Base-by-base conservation (phyloP, 1,140 invertebrate genomes). In the Drosophila kanapiae region DNA sequence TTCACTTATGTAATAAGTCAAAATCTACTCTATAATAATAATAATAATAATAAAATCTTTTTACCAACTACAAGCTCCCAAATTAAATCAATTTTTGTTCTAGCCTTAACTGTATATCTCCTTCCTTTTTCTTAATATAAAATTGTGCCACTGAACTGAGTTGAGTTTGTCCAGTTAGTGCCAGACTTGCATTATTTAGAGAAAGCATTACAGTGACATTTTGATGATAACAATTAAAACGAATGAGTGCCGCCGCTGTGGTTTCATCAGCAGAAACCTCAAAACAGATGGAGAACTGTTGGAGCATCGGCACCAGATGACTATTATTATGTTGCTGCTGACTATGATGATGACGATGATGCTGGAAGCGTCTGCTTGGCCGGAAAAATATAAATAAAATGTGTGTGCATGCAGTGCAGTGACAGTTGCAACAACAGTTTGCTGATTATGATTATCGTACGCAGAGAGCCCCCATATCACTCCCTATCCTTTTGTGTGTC, bases 351-450 rank as follows among this genome's bases (percentile, higher is more conserved):
- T 27, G 65, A 49, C 37, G 56, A 33, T 29, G 57, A 38, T 53
- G 58, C 35, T 40, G 43, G 74, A 58, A 59, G 82, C 77, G 81
- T 47, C 83, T 77, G 83, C 74, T 80, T 77, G 76, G 71, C 64
- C 83, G 84, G 83, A 87, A 86, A 86, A 78, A 86, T 83, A 86
- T 77, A 88, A 87, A 60, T 57, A 62, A 78, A 78, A 65, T 75
- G 53, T 23, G 80, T n/a, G 60, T 27, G 59, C 18, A 33, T 11
- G 14, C 35, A 29, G 37, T 61, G 69, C 53, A 59, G 51, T 71
- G 69, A 58, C 80, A 79, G 64, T 69, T 71, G 68, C 69, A 72
- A 72, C 68, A 74, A 72, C 68, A 74, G 70, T 72, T 60, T 74
- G 54, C 69, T 35, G 70, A 72, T 72, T 74, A 49, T 72, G 69